Percentiles rank a stretch among this genome's conserved stretches.
Conservation (phyloP, 2,797 vertebrate species). For the Phalloptychus januarius region DNA sequence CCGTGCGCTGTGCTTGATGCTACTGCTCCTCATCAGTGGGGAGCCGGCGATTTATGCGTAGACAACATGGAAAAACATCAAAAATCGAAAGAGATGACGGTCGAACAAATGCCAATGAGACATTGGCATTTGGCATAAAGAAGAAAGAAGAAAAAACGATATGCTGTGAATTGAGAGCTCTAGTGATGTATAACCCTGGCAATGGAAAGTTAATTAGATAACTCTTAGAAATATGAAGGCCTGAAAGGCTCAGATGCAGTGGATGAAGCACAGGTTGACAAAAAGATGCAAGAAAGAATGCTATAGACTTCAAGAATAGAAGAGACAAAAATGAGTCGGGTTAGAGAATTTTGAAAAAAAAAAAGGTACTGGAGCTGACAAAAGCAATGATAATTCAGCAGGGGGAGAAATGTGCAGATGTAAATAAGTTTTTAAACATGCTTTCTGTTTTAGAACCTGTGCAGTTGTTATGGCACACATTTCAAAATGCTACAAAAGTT, state of each 20-base stretch:
- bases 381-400: not conserved
- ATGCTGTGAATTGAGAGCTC: constrained; percentile 5
- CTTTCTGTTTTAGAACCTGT: not conserved
- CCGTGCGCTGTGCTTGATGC: constrained; percentile 29
- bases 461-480: not conserved
- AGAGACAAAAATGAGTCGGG: constrained; percentile 2
- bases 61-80: constrained; percentile 35
- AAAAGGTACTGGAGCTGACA: not conserved
- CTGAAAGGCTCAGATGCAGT: constrained; percentile 42
- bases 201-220: constrained; percentile 75
- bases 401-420: not conserved
- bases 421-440: not conserved
- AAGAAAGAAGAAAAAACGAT: constrained; percentile 42
- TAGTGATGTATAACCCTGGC: constrained; percentile 71
- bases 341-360: constrained; percentile 12
- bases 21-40: constrained; percentile 60
- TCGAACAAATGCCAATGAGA: constrained; percentile 47
- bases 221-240: constrained; percentile 64
- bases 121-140: constrained; percentile 45
- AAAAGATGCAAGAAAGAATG: constrained; percentile 14
- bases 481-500: not conserved
- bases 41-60: constrained; percentile 56
- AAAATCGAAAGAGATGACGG: constrained; percentile 34
- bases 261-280: constrained; percentile 26
- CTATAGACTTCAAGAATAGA: constrained; percentile 20